Evolutionary conservation across 1,140 invertebrate genomes (phyloP).

Genomic region (Homalodisca vitripennis): DNA sequence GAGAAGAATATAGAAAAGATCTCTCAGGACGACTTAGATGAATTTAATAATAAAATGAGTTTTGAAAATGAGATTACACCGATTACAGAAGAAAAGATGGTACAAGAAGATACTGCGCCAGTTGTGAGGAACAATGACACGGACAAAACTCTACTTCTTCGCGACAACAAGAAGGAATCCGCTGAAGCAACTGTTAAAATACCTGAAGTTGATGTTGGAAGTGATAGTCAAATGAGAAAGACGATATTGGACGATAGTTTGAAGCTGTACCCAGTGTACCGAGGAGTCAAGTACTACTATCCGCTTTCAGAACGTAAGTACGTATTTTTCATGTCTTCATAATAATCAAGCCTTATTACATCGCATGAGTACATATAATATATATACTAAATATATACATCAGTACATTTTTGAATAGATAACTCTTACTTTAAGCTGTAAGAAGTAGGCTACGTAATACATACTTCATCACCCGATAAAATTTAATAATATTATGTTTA

Average conservation of each 20-base stretch:
- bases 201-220: not conserved
- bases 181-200: not conserved
- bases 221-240: not conserved
- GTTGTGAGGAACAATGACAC: not conserved
- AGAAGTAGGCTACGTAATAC: too few relatives aligned
- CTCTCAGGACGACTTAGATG: not conserved
- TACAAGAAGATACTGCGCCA: not conserved
- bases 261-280: slow-evolving; percentile 7
- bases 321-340: too few relatives aligned
- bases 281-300: not conserved
- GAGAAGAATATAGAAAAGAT: not conserved
- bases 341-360: too few relatives aligned
- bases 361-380: too few relatives aligned
- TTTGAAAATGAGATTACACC: not conserved
- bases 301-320: slow-evolving; percentile 11
- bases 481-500: too few relatives aligned
- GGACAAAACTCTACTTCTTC: slow-evolving; percentile 5
- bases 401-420: too few relatives aligned
- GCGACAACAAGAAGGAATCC: not conserved
- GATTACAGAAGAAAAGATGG: not conserved
- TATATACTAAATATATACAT: too few relatives aligned
- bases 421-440: too few relatives aligned
- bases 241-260: not conserved
- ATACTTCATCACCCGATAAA: too few relatives aligned
- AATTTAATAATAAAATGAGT: not conserved